A percentile compares a stretch with the other conserved stretches of the same genome.
Evolutionary conservation across 2,888 invertebrate species (phyloP).

Genomic region (Aspidiotus rigidus): DNA sequence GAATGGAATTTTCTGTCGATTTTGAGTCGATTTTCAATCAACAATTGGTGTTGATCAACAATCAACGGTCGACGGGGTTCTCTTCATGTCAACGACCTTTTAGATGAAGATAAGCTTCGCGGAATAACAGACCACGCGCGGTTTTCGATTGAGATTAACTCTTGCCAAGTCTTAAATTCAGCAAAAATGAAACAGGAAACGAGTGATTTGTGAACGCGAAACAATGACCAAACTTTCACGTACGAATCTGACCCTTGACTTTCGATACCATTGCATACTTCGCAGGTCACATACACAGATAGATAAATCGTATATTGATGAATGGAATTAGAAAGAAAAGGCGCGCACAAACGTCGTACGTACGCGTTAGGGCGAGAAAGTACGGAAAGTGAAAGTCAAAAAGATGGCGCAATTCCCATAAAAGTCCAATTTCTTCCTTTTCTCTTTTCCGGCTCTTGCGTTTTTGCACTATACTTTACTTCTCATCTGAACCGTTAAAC

Average conservation of each 20-base stretch:
- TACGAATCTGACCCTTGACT: not conserved
- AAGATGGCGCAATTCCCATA: not conserved
- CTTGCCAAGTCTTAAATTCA: too few species aligned
- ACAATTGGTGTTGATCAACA: too few species aligned
- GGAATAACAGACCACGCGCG: too few species aligned
- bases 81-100: too few species aligned
- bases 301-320: not conserved
- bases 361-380: not conserved
- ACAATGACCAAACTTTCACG: not conserved
- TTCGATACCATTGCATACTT: not conserved
- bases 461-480: not conserved
- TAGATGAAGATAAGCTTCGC: too few species aligned
- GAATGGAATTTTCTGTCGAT: too few species aligned
- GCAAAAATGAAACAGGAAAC: not conserved
- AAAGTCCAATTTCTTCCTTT: not conserved
- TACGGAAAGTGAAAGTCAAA: not conserved
- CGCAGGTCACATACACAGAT: not conserved
- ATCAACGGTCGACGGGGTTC: too few species aligned
- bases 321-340: not conserved
- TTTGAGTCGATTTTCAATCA: too few species aligned
- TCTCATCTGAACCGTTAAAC: conserved; percentile 1
- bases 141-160: too few species aligned
- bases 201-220: not conserved
- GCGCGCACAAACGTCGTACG: not conserved
- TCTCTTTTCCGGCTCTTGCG: not conserved